phyloP scores from a whole-genome alignment of 2,888 invertebrate genomes.

The Sepioteuthis lessoniana region DNA sequence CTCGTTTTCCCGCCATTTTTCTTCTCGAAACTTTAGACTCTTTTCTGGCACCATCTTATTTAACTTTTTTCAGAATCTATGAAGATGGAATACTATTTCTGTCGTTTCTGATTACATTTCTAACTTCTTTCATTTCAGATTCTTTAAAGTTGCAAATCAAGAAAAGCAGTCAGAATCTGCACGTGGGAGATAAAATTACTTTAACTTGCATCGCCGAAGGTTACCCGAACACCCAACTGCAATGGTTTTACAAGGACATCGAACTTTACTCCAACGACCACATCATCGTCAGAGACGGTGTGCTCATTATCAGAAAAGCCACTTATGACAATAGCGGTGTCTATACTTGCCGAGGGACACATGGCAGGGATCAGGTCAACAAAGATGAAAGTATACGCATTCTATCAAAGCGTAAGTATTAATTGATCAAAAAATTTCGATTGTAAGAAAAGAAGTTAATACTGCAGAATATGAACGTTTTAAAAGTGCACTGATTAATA shows the following conservation, averaged over 20 bases:
- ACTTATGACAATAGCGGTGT: slow-evolving; percentile 67
- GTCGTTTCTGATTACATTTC: neutral
- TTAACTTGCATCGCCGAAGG: slow-evolving; percentile 67
- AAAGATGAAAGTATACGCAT: slow-evolving; percentile 65
- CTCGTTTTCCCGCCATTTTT: too few species aligned
- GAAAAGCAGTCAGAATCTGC: slow-evolving; percentile 60
- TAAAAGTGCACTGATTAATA: too few species aligned
- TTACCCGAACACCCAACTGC: slow-evolving; percentile 63
- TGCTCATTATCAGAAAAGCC: slow-evolving; percentile 63
- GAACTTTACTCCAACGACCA: slow-evolving; percentile 57
- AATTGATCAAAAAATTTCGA: neutral
- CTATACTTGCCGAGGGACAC: slow-evolving; percentile 69
- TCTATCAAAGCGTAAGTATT: slow-evolving; percentile 62
- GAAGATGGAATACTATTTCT: neutral
- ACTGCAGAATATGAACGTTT: too few species aligned
- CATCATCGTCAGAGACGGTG: slow-evolving; percentile 58
- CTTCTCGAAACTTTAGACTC: too few species aligned
- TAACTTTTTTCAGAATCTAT: too few species aligned
- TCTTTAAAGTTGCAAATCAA: slow-evolving; percentile 64
- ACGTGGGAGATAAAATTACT: slow-evolving; percentile 65
- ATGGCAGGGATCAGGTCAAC: slow-evolving; percentile 60
- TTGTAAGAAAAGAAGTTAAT: neutral
- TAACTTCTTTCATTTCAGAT: slow-evolving; percentile 56
- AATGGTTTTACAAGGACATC: slow-evolving; percentile 65
- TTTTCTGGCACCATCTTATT: too few species aligned